These are phyloP conservation scores for Caenorhabditis brenneri DNA, from an alignment of 1,140 invertebrate genomes.

Conservation along the genomic window DNA sequence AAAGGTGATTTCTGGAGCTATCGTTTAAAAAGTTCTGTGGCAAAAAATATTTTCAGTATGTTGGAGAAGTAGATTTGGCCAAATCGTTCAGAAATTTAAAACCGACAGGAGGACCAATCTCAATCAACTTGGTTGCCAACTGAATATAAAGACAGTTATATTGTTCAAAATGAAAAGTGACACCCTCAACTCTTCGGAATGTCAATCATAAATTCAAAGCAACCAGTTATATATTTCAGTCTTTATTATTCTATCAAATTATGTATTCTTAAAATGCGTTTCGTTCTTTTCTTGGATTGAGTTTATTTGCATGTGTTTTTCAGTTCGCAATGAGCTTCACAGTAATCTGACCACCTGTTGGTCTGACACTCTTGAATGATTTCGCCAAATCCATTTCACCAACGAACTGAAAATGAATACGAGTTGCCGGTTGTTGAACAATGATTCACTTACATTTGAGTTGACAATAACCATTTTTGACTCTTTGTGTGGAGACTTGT, in stretches of 20 bases:
- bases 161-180: too few relatives aligned
- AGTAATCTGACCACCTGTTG: background rate
- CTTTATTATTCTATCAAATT: background rate
- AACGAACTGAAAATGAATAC: background rate
- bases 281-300: too few relatives aligned
- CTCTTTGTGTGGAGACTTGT: background rate
- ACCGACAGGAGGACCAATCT: background rate
- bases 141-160: background rate
- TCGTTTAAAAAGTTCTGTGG: too few relatives aligned
- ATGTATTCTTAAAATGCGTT: too few relatives aligned
- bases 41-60: background rate
- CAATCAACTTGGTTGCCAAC: background rate
- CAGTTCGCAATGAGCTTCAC: background rate
- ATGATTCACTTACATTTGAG: background rate
- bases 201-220: too few relatives aligned
- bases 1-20: too few relatives aligned
- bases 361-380: background rate
- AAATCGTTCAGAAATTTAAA: background rate
- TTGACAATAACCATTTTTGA: background rate
- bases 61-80: background rate
- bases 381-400: background rate
- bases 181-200: too few relatives aligned
- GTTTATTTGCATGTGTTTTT: background rate
- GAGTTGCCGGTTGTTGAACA: background rate
- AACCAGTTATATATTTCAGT: too few relatives aligned